Conservation (phyloP, 2,888 invertebrate species). For the Mesochorus sp. region DNA sequence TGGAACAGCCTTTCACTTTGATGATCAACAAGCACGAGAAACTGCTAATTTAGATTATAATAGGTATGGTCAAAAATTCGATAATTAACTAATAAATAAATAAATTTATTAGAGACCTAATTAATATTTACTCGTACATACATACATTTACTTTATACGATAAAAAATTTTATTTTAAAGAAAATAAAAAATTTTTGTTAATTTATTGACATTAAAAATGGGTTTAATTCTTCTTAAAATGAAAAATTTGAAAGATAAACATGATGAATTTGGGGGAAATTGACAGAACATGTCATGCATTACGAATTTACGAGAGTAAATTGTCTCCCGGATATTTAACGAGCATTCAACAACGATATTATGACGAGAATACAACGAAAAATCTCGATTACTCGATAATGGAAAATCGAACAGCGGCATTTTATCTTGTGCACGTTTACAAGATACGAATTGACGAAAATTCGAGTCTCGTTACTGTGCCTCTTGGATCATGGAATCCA, state of each 20-base stretch:
- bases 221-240: neutral
- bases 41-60: conserved; percentile 64
- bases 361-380: conserved; percentile 57
- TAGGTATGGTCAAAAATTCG: no score
- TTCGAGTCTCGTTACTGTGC: conserved; percentile 73
- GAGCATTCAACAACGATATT: neutral
- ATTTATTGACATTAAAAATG: neutral
- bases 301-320: conserved; percentile 58
- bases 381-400: conserved; percentile 69
- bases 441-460: conserved; percentile 78
- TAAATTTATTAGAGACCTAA: no score
- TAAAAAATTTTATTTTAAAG: no score
- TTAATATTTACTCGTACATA: no score
- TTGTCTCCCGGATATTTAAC: conserved; percentile 54
- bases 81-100: no score
- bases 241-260: neutral
- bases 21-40: conserved; percentile 51
- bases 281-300: conserved; percentile 64
- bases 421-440: conserved; percentile 76
- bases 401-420: conserved; percentile 71
- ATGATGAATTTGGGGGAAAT: neutral
- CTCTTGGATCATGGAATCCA: conserved; percentile 77
- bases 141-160: neutral
- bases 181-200: no score
- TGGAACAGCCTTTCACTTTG: conserved; percentile 71